Base-by-base conservation (phyloP, 2,888 invertebrate species). In the Drosophila subquinaria region DNA sequence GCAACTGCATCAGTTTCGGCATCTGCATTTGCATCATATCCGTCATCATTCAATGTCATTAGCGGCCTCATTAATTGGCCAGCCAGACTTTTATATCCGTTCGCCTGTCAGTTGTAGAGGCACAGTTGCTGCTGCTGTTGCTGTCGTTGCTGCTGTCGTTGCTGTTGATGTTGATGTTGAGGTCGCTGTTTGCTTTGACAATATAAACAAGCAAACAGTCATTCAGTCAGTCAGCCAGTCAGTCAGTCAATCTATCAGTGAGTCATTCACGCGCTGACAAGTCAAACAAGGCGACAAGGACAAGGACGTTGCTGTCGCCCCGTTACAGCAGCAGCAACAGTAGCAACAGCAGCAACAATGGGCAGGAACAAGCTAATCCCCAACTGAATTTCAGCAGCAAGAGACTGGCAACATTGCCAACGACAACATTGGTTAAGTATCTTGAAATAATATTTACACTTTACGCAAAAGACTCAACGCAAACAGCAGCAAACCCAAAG, bases 361-460 rank as follows among this genome's bases (percentile, higher is more conserved):
- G 48, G 40, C 52, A 38, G 53, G 55, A 62, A 82, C 77, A 78
- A 76, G 81, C 87, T 87, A 83, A 83, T 87, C 87, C 71, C 78
- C 74, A 65, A 67, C 53, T 78, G 74, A 77, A 73, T 77, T 77
- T 77, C 78, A 77, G 67, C 66, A 48, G 40, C 50, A 70, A 33
- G 42, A 56, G 42, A 65, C 68, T 38, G 60, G 63, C 64, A 64
- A 45, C 59, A 57, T 66, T 76, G 64, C 76, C 73, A 70, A 67
- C 81, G 71, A 69, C 83, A 87, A 88, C 82, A 82, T 68, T 82
- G 80, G 86, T 69, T 80, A 85, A 85, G 86, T 85, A 88, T 88
- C 88, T 85, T 85, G 81, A 71, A 82, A 88, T 88, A 85, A 88
- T 85, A 88, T 85, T 85, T 85, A 85, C 84, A 85, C 86, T 88